phyloP scores from a whole-genome alignment of 2,797 vertebrate species.

The Carapus acus region DNA sequence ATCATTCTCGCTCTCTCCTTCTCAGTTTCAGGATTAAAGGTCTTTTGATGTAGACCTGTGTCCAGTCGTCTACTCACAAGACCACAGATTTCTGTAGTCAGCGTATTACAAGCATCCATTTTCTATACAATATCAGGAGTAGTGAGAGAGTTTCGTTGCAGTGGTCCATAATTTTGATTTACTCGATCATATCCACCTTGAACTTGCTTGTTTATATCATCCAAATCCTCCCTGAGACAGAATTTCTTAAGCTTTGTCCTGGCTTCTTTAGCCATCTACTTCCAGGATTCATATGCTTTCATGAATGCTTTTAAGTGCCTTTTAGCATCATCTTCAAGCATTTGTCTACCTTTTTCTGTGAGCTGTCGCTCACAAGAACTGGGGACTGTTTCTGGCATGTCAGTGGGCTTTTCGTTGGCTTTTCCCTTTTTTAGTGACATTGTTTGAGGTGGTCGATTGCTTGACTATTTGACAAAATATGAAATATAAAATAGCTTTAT shows the following conservation, averaged over 20 bases:
- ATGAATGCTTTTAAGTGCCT: slow-evolving; percentile 16
- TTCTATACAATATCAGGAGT: slow-evolving; percentile 20
- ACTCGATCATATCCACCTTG: slow-evolving; percentile 7
- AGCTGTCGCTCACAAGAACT: slow-evolving; percentile 16
- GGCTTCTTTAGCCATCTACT: slow-evolving; percentile 10
- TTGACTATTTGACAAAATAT: no score
- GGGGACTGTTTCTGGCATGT: slow-evolving; percentile 3
- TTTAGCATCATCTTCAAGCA: slow-evolving; percentile 12
- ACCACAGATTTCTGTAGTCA: slow-evolving; percentile 26
- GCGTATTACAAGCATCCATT: slow-evolving; percentile 29
- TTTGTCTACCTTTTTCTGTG: slow-evolving; percentile 17
- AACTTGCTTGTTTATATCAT: slow-evolving; percentile 16
- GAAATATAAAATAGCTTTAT: no score
- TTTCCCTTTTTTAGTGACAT: no score
- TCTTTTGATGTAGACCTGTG: no score
- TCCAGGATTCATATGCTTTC: slow-evolving; percentile 20
- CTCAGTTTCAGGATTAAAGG: no score
- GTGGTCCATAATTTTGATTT: slow-evolving; percentile 13
- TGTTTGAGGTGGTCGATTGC: no score
- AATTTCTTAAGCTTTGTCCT: slow-evolving; percentile 20
- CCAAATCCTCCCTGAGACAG: slow-evolving; percentile 21
- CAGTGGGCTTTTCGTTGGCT: neutral
- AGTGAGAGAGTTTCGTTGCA: slow-evolving; percentile 13
- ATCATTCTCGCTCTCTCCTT: slow-evolving; percentile 21
- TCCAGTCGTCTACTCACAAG: slow-evolving; percentile 20